These are phyloP conservation scores for Lycaon pictus DNA, from an alignment of 2,113 vertebrate species.

Conservation along the genomic window DNA sequence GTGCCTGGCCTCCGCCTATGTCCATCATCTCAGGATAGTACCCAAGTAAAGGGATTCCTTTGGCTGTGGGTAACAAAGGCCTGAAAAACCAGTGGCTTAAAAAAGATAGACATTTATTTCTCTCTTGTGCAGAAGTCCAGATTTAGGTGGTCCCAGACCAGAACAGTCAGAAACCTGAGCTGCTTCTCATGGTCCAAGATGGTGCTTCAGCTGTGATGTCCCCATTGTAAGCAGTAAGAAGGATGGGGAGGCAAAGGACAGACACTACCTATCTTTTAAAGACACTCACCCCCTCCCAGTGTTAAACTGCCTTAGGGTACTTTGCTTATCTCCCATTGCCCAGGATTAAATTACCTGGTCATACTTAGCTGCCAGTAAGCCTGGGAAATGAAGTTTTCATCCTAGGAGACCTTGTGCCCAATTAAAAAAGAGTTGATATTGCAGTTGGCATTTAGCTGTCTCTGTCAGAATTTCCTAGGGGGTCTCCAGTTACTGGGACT, in stretches of 20 bases:
- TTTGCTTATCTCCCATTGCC: background rate
- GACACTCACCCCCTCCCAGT: too few relatives aligned
- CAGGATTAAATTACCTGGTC: background rate
- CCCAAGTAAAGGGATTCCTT: background rate
- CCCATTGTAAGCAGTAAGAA: background rate
- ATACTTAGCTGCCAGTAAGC: background rate
- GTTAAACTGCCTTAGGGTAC: background rate
- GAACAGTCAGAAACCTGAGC: background rate
- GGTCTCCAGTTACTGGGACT: background rate
- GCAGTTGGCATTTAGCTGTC: background rate
- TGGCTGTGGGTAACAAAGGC: background rate
- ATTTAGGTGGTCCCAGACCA: background rate
- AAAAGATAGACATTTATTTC: slow-evolving; percentile 38
- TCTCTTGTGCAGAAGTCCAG: background rate
- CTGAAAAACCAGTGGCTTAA: background rate
- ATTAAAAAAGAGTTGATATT: background rate
- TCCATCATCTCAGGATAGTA: background rate
- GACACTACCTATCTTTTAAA: background rate
- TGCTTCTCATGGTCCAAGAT: background rate
- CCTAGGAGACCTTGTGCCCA: background rate
- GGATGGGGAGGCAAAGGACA: background rate
- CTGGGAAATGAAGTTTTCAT: slow-evolving; percentile 19
- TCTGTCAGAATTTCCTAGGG: background rate
- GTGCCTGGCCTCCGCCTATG: background rate
- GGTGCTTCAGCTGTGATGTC: background rate